A percentile compares a stretch with the other conserved stretches of the same genome.
These are phyloP conservation scores for Euzetes globulus DNA, from an alignment of 2,888 invertebrate genomes.

Conservation along the genomic window DNA sequence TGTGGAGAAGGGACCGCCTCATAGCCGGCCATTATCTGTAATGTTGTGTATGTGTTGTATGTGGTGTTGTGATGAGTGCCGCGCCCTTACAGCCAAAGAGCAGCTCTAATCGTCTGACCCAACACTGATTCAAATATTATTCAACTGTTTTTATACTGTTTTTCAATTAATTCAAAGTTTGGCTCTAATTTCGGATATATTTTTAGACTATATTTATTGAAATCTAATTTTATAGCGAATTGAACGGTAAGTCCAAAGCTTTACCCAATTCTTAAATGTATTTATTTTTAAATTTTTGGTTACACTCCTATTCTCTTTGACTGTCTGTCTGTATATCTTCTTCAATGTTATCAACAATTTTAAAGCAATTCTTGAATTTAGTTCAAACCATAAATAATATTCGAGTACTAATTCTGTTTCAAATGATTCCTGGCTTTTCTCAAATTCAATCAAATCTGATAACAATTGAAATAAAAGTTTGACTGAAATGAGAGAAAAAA, in stretches of 20 bases:
- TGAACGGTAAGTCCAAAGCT: neutral
- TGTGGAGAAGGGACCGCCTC: neutral
- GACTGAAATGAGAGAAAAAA: too few relatives aligned
- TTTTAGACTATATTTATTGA: neutral
- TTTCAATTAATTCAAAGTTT: neutral
- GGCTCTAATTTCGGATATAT: neutral
- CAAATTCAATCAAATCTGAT: too few relatives aligned
- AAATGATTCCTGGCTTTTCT: too few relatives aligned
- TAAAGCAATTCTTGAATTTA: too few relatives aligned
- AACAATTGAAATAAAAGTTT: too few relatives aligned
- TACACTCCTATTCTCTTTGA: neutral
- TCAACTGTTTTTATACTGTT: neutral
- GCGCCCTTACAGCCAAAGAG: conserved; percentile 1
- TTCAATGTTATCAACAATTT: too few relatives aligned
- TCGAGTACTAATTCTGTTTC: too few relatives aligned
- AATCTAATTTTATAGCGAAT: neutral
- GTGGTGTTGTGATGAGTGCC: neutral
- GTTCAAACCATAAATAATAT: too few relatives aligned
- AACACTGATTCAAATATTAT: neutral
- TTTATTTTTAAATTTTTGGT: neutral
- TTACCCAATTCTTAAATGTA: neutral
- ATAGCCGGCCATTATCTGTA: conserved; percentile 22
- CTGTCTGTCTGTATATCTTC: neutral
- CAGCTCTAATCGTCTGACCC: neutral
- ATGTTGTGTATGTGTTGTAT: conserved; percentile 12